Evolutionary conservation across 2,113 vertebrate species (phyloP).

Genomic region (Centropristis striata): DNA sequence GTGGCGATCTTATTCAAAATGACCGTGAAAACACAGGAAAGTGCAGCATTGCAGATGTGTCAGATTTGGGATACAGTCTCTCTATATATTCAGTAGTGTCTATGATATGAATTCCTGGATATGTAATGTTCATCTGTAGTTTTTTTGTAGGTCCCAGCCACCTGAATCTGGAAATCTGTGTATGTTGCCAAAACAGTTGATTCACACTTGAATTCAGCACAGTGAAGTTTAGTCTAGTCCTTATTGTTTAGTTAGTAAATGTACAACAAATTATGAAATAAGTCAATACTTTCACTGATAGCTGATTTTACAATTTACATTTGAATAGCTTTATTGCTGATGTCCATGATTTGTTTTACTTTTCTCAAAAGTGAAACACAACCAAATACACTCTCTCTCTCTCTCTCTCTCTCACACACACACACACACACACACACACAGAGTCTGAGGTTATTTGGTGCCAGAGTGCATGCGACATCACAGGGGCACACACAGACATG

Average conservation of each 20-base stretch:
- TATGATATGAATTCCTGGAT: no score
- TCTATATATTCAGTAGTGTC: no score
- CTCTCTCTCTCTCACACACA: no score
- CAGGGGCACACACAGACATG: no score
- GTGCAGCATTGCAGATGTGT: no score
- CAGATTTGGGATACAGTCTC: no score
- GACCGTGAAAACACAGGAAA: no score
- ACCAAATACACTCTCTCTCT: no score
- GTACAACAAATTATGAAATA: background rate
- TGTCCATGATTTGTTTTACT: background rate
- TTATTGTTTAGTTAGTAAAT: background rate
- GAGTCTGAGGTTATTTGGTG: background rate
- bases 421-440: background rate
- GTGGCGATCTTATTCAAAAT: no score
- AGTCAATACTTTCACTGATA: background rate
- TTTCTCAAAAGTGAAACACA: conserved; percentile 18
- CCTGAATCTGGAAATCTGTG: no score
- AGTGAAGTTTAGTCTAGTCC: background rate
- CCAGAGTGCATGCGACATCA: background rate
- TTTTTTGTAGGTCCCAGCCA: no score
- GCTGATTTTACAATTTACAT: background rate
- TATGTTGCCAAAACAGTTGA: background rate
- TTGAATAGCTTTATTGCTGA: background rate
- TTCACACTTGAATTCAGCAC: background rate
- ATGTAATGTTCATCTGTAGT: no score